Evolutionary conservation across 1,140 invertebrate genomes (phyloP), one percentile per base, ranked within the genome.

Genomic region (Cyphomyrmex costatus): DNA sequence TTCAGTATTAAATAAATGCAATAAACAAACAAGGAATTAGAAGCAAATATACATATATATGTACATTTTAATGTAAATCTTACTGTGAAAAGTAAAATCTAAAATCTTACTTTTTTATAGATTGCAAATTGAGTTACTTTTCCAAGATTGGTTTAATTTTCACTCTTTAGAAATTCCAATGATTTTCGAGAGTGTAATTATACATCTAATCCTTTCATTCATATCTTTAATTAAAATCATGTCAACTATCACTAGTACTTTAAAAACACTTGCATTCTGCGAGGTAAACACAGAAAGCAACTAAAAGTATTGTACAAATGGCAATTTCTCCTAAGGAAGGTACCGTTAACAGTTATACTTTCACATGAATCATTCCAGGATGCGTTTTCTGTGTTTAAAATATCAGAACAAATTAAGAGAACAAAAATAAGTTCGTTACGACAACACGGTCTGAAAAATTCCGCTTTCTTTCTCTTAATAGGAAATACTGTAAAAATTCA

Each of bases 391-490:
- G 10, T 2, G 3, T 60, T 19, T 77, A n/a, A 46, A 27, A 27
- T 21, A 12, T 16, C 3, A 16, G 16, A 77, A 60, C 16, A 61
- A 60, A 74, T 12, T 30, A 56, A 77, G 1, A 77, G 14, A 61
- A 12, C 36, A 42, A 42, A 61, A 77, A 61, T 60, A 61, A 77
- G 46, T 16, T 77, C 10, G 8, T 63, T n/a, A 30, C 16, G 36
- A 36, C 4, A 19, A 58, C 19, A 24, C 2, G 3, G 21, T 5
- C 10, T 21, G 12, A 78, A 21, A 65, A 65, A 6, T 8, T 65
- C 2, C 6, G 3, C 21, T 49, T 63, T n/a, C 12, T 27, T 60
- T 10, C 19, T 65, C 3, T 78, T 78, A 65, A 78, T 21, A 65
- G 3, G 0, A 5, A 2, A 77, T 58, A 60, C 4, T 4, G 2